Conservation (phyloP, 2,113 vertebrate species). For the Agapornis roseicollis region DNA sequence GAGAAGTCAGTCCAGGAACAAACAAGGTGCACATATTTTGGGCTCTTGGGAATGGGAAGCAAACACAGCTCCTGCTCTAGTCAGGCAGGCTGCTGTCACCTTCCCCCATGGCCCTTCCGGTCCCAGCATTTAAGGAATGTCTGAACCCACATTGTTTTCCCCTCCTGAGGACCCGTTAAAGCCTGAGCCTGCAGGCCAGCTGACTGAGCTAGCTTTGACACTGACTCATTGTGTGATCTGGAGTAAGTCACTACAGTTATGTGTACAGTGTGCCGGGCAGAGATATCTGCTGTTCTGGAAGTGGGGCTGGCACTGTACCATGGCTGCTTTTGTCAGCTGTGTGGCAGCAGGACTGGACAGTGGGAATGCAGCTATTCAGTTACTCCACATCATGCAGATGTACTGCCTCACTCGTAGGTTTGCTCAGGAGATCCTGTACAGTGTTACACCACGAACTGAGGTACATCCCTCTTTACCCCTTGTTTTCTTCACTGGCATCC, state of each 20-base stretch:
- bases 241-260: background rate
- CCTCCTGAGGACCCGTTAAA: background rate
- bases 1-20: background rate
- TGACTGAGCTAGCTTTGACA: background rate
- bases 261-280: background rate
- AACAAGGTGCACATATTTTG: background rate
- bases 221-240: background rate
- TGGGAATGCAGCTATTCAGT: background rate
- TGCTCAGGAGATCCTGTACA: background rate
- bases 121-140: background rate
- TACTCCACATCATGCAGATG: background rate
- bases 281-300: background rate
- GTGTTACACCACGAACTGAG: background rate
- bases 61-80: background rate
- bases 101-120: background rate
- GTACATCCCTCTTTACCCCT: background rate
- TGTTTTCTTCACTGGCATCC: background rate
- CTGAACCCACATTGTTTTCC: background rate
- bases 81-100: background rate
- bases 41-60: background rate
- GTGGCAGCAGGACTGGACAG: fast-evolving
- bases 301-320: fast-evolving
- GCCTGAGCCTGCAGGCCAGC: background rate
- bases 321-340: background rate
- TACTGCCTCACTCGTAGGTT: fast-evolving